Conservation (phyloP, 2,888 invertebrate species). For the Lasioglossum lativentre region DNA sequence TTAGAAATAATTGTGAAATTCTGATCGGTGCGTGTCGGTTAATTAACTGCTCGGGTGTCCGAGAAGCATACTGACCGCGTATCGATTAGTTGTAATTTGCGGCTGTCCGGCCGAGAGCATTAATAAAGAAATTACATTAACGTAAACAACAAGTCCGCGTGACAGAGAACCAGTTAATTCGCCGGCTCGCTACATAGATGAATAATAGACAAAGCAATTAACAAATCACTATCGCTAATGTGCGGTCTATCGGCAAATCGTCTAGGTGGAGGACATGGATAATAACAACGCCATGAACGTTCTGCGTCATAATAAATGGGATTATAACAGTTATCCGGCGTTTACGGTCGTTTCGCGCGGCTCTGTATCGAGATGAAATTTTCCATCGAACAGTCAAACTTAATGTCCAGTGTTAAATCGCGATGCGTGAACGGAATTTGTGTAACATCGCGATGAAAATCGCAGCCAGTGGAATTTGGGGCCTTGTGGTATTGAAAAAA, state of each 20-base stretch:
- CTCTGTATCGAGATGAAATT: slow-evolving; percentile 35
- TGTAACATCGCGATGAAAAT: slow-evolving; percentile 30
- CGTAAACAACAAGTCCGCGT: not conserved
- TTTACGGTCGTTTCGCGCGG: slow-evolving; percentile 5
- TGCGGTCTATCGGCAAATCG: slow-evolving; percentile 31
- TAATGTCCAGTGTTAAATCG: slow-evolving; percentile 39
- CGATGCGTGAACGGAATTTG: slow-evolving; percentile 15
- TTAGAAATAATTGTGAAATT: not conserved
- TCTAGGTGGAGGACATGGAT: slow-evolving; percentile 1
- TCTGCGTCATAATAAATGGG: slow-evolving; percentile 42
- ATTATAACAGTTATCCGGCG: slow-evolving; percentile 53
- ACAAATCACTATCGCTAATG: slow-evolving; percentile 32
- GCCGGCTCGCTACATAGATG: not conserved
- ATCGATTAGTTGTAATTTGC: not conserved
- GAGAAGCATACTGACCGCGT: not conserved
- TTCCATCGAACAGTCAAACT: slow-evolving; percentile 28
- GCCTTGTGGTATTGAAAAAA: not conserved
- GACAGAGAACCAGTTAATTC: not conserved
- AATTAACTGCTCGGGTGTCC: not conserved
- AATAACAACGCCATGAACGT: slow-evolving; percentile 37
- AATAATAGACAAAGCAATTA: slow-evolving; percentile 43
- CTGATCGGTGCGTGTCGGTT: not conserved
- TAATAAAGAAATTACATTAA: not conserved
- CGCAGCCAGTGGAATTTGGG: not conserved
- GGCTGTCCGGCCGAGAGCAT: not conserved